Conservation (phyloP, 2,888 invertebrate species). For the Eristalis intricaria region DNA sequence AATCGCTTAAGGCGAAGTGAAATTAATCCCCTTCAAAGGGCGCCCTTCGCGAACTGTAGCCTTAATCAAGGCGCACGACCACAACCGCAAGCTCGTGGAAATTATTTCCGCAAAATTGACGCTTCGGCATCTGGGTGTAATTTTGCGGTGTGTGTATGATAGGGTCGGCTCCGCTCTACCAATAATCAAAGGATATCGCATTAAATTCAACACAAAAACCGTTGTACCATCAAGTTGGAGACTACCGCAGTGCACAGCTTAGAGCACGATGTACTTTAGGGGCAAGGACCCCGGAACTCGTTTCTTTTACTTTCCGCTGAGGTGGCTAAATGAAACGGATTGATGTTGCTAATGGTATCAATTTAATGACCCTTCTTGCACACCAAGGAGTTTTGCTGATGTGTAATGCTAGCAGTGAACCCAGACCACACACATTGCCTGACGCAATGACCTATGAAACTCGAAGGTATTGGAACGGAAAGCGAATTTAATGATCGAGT, state of each 20-base stretch:
- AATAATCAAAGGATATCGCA: constrained; percentile 47
- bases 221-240: constrained; percentile 29
- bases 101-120: constrained; percentile 42
- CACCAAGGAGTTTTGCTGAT: constrained; percentile 15
- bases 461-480: constrained; percentile 16
- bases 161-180: constrained; percentile 13
- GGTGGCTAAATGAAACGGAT: constrained; percentile 47
- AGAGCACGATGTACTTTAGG: not conserved
- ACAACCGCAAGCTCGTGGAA: constrained; percentile 50
- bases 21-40: constrained; percentile 36
- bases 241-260: not conserved
- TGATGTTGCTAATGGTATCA: constrained; percentile 41
- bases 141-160: not conserved
- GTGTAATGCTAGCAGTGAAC: constrained; percentile 8
- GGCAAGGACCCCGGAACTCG: not conserved
- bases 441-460: constrained; percentile 35
- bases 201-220: constrained; percentile 31
- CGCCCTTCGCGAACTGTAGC: constrained; percentile 36
- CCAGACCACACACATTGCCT: not conserved
- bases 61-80: constrained; percentile 49
- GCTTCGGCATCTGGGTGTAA: not conserved
- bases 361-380: constrained; percentile 31
- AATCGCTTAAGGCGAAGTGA: constrained; percentile 31
- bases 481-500: constrained; percentile 14
- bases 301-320: constrained; percentile 37